phyloP scores from a whole-genome alignment of 1,140 invertebrate genomes.

The Apis mellifera region DNA sequence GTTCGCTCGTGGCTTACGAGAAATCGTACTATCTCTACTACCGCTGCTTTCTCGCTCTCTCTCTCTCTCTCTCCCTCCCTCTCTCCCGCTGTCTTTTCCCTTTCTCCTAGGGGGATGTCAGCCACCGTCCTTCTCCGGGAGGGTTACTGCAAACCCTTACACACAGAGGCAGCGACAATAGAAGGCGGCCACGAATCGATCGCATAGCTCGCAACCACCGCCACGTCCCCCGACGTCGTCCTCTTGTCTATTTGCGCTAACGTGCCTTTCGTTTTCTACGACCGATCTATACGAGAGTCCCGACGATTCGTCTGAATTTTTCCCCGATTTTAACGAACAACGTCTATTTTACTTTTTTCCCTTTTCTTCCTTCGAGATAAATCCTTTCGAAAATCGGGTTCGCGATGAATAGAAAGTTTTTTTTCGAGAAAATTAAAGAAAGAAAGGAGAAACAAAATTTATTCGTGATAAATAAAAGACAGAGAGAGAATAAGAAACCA shows the following conservation, averaged over 20 bases:
- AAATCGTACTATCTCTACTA: slow-evolving; percentile 72
- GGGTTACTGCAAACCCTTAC: slow-evolving; percentile 50
- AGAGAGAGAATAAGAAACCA: too few species aligned
- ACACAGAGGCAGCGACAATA: slow-evolving; percentile 60
- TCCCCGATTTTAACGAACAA: too few species aligned
- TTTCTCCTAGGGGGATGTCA: slow-evolving; percentile 55
- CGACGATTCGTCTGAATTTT: too few species aligned
- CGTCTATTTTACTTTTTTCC: too few species aligned
- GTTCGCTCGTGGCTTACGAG: slow-evolving; percentile 72
- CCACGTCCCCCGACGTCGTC: slow-evolving; percentile 50
- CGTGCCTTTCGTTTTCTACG: slow-evolving; percentile 24
- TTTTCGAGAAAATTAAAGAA: too few species aligned
- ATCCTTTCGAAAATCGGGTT: too few species aligned
- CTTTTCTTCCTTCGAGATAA: too few species aligned
- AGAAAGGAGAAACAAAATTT: too few species aligned
- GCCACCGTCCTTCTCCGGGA: slow-evolving; percentile 56
- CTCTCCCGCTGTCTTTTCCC: slow-evolving; percentile 27
- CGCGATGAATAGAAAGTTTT: too few species aligned
- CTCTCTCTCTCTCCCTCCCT: background rate
- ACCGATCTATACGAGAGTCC: background rate
- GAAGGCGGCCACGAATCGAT: slow-evolving; percentile 65
- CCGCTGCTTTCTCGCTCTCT: slow-evolving; percentile 51
- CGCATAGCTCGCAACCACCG: slow-evolving; percentile 56
- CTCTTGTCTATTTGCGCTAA: slow-evolving; percentile 18
- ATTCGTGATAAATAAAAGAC: too few species aligned